phyloP scores from a whole-genome alignment of 2,797 vertebrate genomes.

The Botia kubotai region DNA sequence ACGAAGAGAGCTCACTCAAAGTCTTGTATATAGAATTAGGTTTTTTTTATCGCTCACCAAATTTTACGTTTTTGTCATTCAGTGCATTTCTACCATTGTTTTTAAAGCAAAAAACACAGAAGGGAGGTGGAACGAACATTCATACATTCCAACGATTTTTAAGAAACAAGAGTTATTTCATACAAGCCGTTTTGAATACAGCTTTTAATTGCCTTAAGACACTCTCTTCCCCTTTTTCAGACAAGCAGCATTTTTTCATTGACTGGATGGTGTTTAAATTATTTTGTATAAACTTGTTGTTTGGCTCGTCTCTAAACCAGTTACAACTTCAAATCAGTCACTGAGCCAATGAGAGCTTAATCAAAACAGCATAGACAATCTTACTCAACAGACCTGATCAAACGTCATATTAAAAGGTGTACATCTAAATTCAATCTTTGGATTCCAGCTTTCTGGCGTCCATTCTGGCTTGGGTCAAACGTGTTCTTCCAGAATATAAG shows the following conservation, averaged over 20 bases:
- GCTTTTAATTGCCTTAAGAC: constrained; percentile 66
- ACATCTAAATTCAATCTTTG: constrained; percentile 5
- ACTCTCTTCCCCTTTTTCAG: constrained; percentile 49
- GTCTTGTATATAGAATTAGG: constrained; percentile 56
- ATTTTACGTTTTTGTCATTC: constrained; percentile 45
- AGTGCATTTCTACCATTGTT: constrained; percentile 53
- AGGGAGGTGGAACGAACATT: constrained; percentile 56
- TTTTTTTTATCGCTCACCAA: constrained; percentile 44
- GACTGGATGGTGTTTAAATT: constrained; percentile 6
- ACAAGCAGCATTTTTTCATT: constrained; percentile 57
- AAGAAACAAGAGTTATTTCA: constrained; percentile 57
- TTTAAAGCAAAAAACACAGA: constrained; percentile 57
- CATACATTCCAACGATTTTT: constrained; percentile 66
- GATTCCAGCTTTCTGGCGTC: constrained; percentile 3
- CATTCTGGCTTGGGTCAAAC: constrained; percentile 1
- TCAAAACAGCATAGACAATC: constrained; percentile 60
- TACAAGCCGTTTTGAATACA: constrained; percentile 55
- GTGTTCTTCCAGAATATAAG: constrained; percentile 1
- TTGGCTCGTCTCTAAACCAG: not conserved
- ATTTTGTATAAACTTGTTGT: constrained; percentile 1
- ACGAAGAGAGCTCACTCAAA: constrained; percentile 39
- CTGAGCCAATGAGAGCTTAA: constrained; percentile 30
- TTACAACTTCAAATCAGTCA: constrained; percentile 30
- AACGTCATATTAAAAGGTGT: constrained; percentile 15
- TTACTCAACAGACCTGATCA: constrained; percentile 41